Base-by-base conservation (phyloP, 2,797 vertebrate genomes). In the Aulostomus chinensis region DNA sequence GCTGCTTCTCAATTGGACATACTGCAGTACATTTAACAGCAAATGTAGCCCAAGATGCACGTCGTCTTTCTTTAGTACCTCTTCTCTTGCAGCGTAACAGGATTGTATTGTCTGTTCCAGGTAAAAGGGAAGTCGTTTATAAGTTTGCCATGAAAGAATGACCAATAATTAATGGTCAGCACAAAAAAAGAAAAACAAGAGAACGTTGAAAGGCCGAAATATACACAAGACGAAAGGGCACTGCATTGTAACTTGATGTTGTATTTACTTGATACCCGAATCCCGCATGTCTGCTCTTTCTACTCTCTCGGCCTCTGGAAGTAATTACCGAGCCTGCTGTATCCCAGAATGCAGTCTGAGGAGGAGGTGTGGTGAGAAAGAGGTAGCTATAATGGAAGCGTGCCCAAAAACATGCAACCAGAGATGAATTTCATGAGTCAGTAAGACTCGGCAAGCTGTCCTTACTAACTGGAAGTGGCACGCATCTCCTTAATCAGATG, bases 311-410 rank as follows among this genome's bases (percentile, higher is more conserved):
- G 62, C 87, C 79, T 91, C 91, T 92, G 90, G 90, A 92, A 92
- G 89, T 88, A 89, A 92, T 93, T 92, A 92, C 84, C 73, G 20
- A 51, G 73, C 76, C 75, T 84, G 81, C 69, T 68, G 80, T 81
- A 74, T 89, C 86, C 89, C 89, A 89, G 86, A 87, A 85, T 88
- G 72, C 88, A 76, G 66, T 81, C 66, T 46, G 76, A 83, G 81
- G 74, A 84, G 81, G 79, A 87, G 86, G 88, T 86, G 84, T 81
- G 85, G 81, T 79, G 78, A 79, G 73, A 81, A 82, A 76, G 80
- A 76, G 79, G 78, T 78, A 76, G 80, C 72, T 80, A 64, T 55
- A 67, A 77, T 72, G 69, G 78, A 80, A 73, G 76, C 68, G 34
- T 41, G 72, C 58, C 69, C 52, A 48, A 43, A 58, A 56, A 62